Conservation (phyloP, 1,140 invertebrate species). For the Ectropis grisescens region DNA sequence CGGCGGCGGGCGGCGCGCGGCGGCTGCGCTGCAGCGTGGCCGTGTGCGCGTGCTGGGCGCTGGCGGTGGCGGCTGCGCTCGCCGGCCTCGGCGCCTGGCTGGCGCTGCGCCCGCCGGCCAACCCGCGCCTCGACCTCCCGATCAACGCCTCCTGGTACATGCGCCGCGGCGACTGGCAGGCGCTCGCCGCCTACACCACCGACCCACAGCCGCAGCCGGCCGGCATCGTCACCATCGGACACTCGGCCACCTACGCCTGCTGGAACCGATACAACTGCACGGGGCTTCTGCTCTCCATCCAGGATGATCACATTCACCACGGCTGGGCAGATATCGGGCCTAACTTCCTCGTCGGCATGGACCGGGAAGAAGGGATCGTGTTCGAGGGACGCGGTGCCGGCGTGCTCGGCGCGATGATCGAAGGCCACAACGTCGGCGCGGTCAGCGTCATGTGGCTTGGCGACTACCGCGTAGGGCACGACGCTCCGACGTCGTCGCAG, state of each 20-base stretch:
- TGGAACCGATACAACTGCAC: constrained; percentile 30
- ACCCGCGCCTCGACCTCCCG: too few relatives aligned
- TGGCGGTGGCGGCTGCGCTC: constrained; percentile 37
- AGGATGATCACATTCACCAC: constrained; percentile 30
- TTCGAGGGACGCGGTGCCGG: constrained; percentile 57
- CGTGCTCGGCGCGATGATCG: constrained; percentile 32
- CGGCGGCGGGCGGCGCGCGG: constrained; percentile 28
- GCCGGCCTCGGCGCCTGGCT: too few relatives aligned
- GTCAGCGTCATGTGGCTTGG: constrained; percentile 52
- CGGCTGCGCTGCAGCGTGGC: constrained; percentile 46
- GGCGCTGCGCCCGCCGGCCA: too few relatives aligned
- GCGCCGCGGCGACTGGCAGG: constrained; percentile 45
- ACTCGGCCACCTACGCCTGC: constrained; percentile 31
- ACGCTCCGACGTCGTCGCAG: constrained; percentile 19
- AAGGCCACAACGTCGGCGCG: constrained; percentile 27
- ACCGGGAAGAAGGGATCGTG: constrained; percentile 33
- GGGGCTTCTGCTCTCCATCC: constrained; percentile 29
- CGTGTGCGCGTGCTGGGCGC: constrained; percentile 50
- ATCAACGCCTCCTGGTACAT: too few relatives aligned
- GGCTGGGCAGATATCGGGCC: constrained; percentile 39
- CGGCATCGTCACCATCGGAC: constrained; percentile 37
- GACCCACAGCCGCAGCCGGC: constrained; percentile 32
- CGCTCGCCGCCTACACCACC: constrained; percentile 24
- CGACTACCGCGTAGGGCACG: constrained; percentile 22
- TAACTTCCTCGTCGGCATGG: constrained; percentile 42